Evolutionary conservation across 2,888 invertebrate species (phyloP).

Genomic region (Cremastobaeus sp.): DNA sequence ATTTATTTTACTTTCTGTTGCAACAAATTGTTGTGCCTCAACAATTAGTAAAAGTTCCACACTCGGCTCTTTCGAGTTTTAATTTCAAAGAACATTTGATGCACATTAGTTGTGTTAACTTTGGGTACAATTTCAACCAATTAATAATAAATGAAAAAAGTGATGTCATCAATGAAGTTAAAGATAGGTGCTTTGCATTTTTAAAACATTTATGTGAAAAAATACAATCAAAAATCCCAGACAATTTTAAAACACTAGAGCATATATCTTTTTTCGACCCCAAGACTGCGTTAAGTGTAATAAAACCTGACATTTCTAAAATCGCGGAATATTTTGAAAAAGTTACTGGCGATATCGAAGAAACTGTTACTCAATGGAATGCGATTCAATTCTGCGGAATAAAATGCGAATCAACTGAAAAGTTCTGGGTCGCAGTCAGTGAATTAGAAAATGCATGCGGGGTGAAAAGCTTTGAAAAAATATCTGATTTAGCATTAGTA

Average conservation of each 20-base stretch:
- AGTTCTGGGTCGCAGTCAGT: constrained; percentile 18
- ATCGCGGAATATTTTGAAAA: too few relatives aligned
- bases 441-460: constrained; percentile 42
- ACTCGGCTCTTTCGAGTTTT: constrained; percentile 61
- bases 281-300: too few relatives aligned
- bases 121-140: constrained; percentile 64
- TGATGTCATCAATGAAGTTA: not conserved
- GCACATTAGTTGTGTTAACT: constrained; percentile 65
- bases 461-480: constrained; percentile 31
- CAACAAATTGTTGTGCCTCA: constrained; percentile 63
- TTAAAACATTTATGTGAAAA: constrained; percentile 15
- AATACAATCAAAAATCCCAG: constrained; percentile 28
- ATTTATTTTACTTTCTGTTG: constrained; percentile 48
- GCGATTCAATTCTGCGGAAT: constrained; percentile 14
- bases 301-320: constrained; percentile 37
- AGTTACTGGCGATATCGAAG: constrained; percentile 36
- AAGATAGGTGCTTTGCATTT: constrained; percentile 26
- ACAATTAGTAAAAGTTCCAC: constrained; percentile 63
- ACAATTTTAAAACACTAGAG: constrained; percentile 27
- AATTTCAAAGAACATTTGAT: constrained; percentile 65
- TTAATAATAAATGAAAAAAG: constrained; percentile 14
- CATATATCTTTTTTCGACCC: too few relatives aligned
- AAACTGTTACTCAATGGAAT: constrained; percentile 47
- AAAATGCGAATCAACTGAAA: not conserved
- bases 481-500: constrained; percentile 32